Percentiles rank a stretch among this genome's conserved stretches.
Conservation (phyloP, 2,113 vertebrate genomes). For the Narcine bancroftii region DNA sequence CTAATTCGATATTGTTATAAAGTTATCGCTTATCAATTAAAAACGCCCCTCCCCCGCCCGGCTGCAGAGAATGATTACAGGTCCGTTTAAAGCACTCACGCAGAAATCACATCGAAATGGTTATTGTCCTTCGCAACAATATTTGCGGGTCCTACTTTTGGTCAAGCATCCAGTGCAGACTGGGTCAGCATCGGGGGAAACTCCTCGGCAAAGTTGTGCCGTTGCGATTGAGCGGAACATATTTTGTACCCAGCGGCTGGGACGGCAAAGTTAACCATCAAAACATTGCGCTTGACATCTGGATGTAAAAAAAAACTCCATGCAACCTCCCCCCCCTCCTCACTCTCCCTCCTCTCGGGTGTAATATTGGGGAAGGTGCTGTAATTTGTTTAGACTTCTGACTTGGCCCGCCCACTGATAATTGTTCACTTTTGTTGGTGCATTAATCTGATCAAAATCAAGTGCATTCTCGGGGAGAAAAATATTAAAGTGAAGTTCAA, state of each 20-base stretch:
- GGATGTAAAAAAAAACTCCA: background rate
- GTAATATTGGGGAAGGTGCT: background rate
- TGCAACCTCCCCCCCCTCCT: no score
- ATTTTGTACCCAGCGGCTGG: background rate
- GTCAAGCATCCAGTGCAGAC: background rate
- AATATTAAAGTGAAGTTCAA: constrained; percentile 26
- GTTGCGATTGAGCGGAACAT: background rate
- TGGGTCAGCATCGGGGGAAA: background rate
- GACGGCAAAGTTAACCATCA: background rate
- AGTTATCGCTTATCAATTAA: background rate
- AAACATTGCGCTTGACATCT: background rate
- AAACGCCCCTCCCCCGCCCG: background rate
- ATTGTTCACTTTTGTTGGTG: constrained; percentile 6
- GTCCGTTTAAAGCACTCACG: background rate
- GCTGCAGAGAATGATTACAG: background rate
- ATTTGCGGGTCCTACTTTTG: background rate
- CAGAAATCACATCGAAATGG: background rate
- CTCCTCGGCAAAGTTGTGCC: background rate
- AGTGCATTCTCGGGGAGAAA: constrained; percentile 13
- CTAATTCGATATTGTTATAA: background rate
- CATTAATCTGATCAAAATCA: constrained; percentile 20
- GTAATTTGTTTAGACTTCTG: background rate
- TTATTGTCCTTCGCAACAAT: background rate
- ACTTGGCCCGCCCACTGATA: constrained; percentile 21
- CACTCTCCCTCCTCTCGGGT: background rate